Percentiles rank a stretch among this genome's conserved stretches.
Conservation (phyloP, 2,888 invertebrate species). For the Brachyptera risi region DNA sequence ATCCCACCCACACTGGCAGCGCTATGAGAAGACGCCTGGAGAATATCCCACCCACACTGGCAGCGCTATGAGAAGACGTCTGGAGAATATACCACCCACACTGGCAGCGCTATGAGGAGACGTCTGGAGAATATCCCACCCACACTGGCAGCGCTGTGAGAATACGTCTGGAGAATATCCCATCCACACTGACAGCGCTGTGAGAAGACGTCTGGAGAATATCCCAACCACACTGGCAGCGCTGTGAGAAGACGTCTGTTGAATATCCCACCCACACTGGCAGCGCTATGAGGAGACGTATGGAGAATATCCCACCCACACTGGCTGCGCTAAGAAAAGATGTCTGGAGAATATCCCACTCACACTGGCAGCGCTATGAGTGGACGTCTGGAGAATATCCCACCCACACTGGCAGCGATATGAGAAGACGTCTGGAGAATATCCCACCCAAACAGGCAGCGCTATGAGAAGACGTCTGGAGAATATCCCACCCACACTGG, state of each 20-base stretch:
- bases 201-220: neutral
- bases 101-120: neutral
- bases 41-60: neutral
- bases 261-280: neutral
- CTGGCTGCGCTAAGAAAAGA: neutral
- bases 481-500: neutral
- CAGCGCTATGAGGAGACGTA: neutral
- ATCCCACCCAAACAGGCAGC: neutral
- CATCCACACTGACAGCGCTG: neutral
- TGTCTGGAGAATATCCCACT: neutral
- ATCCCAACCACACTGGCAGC: neutral
- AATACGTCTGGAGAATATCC: neutral
- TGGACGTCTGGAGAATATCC: neutral
- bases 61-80: neutral
- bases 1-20: neutral
- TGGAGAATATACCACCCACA: neutral
- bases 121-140: neutral
- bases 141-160: neutral
- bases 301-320: neutral
- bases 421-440: neutral
- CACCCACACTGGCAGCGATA: neutral
- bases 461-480: neutral
- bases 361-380: neutral
- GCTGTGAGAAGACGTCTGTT: neutral
- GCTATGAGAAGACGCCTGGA: neutral